Evolutionary conservation across 2,113 vertebrate genomes (phyloP), one percentile per base, ranked within the genome.

Genomic region (Alethe castanea): DNA sequence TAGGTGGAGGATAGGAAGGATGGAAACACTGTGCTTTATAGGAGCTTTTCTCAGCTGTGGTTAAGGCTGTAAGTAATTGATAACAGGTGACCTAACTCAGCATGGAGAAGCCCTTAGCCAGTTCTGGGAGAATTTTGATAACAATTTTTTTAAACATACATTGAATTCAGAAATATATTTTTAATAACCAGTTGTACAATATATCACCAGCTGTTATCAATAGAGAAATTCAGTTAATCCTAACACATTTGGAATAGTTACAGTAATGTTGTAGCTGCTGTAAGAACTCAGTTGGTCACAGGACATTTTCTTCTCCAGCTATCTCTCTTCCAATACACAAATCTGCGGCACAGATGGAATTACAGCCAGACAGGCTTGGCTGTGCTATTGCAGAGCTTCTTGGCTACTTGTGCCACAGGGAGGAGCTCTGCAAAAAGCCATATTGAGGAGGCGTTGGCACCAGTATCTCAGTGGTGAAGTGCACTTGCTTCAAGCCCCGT

Each of bases 61-160:
- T 57, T 85, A 78, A 78, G 26, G 44, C 44, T 69, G 28, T 48
- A 71, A 62, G 33, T 78, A 89, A 59, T 40, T 60, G 48, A 65
- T 52, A 62, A 20, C 31, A 60, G 61, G 57, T 80, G 45, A 82
- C 23, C 23, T 47, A 82, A 69, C 61, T 81, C 42, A 53, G 33
- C 24, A 67, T 22, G 19, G 40, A 88, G n/a, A 57, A 90, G 16
- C 12, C 13, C 44, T 79, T 67, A 71, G 29, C 10, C 22, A 80
- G 4, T 82, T 90, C 52, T 71, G 38, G 47, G 28, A 70, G 6
- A 66, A 56, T 54, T 67, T 91, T 74, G 36, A 14, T 48, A 65
- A 19, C 12, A 29, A 1, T 29, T 77, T 59, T 62, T 88, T 50
- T 14, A 9, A 44, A 38, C 0, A 0, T n/a, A 18, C 15, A 23